These are phyloP conservation scores for Cyclopterus lumpus DNA, from an alignment of 2,797 vertebrate genomes.

Conservation along the genomic window DNA sequence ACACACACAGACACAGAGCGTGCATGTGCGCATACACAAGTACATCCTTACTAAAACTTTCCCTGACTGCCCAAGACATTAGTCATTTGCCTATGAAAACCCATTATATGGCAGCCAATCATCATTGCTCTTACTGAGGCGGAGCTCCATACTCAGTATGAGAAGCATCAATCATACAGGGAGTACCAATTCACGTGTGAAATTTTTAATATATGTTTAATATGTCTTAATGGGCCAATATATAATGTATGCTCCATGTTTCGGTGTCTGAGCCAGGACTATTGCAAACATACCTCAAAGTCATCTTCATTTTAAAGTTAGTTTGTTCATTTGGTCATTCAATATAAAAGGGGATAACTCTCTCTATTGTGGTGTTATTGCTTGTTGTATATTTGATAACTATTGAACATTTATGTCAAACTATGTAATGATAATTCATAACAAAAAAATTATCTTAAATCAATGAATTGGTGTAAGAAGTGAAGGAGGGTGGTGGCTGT, in stretches of 20 bases:
- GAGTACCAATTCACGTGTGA: slow-evolving; percentile 71
- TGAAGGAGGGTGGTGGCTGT: no score
- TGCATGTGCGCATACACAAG: slow-evolving; percentile 31
- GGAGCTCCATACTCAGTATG: slow-evolving; percentile 59
- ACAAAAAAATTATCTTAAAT: background rate
- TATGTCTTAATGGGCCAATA: slow-evolving; percentile 75
- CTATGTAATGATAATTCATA: background rate
- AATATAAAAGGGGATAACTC: slow-evolving; percentile 41
- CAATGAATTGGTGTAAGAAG: background rate
- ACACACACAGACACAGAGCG: background rate
- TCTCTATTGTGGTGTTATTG: background rate
- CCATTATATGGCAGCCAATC: slow-evolving; percentile 78
- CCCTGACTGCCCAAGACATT: slow-evolving; percentile 64
- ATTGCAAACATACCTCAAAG: slow-evolving; percentile 63
- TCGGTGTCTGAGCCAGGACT: slow-evolving; percentile 46
- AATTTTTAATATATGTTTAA: slow-evolving; percentile 79
- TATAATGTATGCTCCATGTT: slow-evolving; percentile 69
- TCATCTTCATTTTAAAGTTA: slow-evolving; percentile 68
- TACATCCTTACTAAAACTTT: slow-evolving; percentile 65
- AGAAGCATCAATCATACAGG: slow-evolving; percentile 78
- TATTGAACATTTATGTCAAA: background rate
- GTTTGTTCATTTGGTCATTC: slow-evolving; percentile 64
- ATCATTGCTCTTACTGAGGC: slow-evolving; percentile 76
- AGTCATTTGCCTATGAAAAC: slow-evolving; percentile 75
- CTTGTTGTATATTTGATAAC: background rate